A percentile compares a stretch with the other conserved stretches of the same genome.
Conservation (phyloP, 2,113 vertebrate species). For the Oncorhynchus keta region DNA sequence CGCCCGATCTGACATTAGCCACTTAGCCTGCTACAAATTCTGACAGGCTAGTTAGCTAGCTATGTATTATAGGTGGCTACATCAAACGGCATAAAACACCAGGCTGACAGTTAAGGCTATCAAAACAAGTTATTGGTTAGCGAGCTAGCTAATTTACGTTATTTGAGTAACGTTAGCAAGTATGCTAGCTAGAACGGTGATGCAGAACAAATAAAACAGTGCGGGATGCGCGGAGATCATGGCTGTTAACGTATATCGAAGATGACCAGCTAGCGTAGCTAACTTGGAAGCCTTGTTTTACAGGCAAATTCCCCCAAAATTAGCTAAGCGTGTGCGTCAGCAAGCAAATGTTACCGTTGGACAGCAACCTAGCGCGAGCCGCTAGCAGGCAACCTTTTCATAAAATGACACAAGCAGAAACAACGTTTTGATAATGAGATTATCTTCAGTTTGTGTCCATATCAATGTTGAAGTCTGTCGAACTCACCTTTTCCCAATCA, state of each 20-base stretch:
- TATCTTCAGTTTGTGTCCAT: too few relatives aligned
- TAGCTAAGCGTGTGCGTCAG: not conserved
- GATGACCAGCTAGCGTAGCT: not conserved
- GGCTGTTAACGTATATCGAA: not conserved
- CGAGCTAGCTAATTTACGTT: slow-evolving; percentile 1
- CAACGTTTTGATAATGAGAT: not conserved
- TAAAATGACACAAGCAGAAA: not conserved
- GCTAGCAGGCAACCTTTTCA: not conserved
- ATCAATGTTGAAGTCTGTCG: not conserved
- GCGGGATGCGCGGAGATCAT: not conserved
- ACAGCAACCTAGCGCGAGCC: not conserved
- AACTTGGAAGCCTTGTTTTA: not conserved
- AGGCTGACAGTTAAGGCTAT: too few relatives aligned
- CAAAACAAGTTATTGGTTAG: not conserved
- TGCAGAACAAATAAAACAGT: not conserved
- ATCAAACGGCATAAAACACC: too few relatives aligned
- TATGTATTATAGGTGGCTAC: too few relatives aligned
- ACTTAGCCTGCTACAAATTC: too few relatives aligned
- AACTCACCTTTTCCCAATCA: slow-evolving; percentile 72
- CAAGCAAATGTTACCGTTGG: not conserved
- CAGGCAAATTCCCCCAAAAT: slow-evolving; percentile 8
- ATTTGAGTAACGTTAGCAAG: not conserved
- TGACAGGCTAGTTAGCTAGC: too few relatives aligned
- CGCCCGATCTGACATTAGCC: too few relatives aligned
- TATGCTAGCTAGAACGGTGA: not conserved